Evolutionary conservation across 2,113 vertebrate genomes (phyloP), one percentile per base, ranked within the genome.

Genomic region (Centropus unirufus): DNA sequence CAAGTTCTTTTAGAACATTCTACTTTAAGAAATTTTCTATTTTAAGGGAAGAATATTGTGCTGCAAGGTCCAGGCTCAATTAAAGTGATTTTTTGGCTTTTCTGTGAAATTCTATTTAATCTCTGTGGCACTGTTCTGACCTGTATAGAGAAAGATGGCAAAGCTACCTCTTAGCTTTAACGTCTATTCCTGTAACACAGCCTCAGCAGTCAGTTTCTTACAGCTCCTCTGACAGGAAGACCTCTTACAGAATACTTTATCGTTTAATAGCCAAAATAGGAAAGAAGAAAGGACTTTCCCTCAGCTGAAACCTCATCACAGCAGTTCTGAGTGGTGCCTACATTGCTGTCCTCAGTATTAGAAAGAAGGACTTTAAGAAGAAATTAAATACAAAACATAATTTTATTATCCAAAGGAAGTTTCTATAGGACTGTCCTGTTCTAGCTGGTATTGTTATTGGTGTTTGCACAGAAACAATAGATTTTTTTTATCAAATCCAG

Each of bases 81-180:
- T 91, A 94, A 95, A 90, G 68, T 46, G 29, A 29, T 70, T 92
- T 91, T 92, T 76, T 85, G 12, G 61, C 14, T 95, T 88, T 95
- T 94, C 52, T 96, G 40, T 87, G 89, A 85, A 93, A 85, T 87
- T 82, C 20, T 96, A 52, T 96, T 96, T 95, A 89, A 87, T 95
- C 79, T 89, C 80, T 66, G 44, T 94, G 76, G 30, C 87, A 83
- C 73, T 91, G 55, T 80, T 27, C 63, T 87, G 76, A 95, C 87
- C 84, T 85, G 70, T 46, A 67, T 58, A 93, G 67, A 95, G 91
- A 87, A 94, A 96, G 83, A 83, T 40, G 64, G 83, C 39, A 93
- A 83, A 91, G 63, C 51, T 93, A 61, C 51, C 51, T 82, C 88
- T 93, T 84, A 69, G 42, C 46, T 92, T 89, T 90, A 85, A 67